A percentile compares a stretch with the other conserved stretches of the same genome.
phyloP scores from a whole-genome alignment of 2,113 vertebrate species.

The Phylloscopus trochilus region DNA sequence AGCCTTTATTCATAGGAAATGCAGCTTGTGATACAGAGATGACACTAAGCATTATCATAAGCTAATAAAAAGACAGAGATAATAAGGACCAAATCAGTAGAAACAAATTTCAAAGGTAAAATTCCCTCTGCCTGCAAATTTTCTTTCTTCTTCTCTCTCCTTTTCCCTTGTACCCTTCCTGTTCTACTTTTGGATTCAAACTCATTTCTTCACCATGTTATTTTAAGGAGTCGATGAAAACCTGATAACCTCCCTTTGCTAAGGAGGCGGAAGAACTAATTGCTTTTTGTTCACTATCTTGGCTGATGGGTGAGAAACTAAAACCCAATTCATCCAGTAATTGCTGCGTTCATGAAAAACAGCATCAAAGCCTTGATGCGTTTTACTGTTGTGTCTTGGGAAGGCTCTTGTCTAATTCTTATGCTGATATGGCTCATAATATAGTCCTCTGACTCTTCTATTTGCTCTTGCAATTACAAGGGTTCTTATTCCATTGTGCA shows the following conservation, averaged over 20 bases:
- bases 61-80: slow-evolving; percentile 21
- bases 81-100: slow-evolving; percentile 26
- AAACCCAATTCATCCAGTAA: slow-evolving; percentile 75
- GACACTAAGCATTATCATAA: slow-evolving; percentile 30
- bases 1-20: slow-evolving; percentile 28
- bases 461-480: slow-evolving; percentile 75
- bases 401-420: slow-evolving; percentile 69
- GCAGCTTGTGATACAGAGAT: not conserved
- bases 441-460: slow-evolving; percentile 70
- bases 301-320: slow-evolving; percentile 72
- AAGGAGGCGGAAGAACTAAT: slow-evolving; percentile 69
- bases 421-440: slow-evolving; percentile 72
- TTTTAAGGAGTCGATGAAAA: slow-evolving; percentile 68
- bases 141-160: not conserved
- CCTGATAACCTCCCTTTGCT: slow-evolving; percentile 62
- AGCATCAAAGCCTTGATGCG: slow-evolving; percentile 61
- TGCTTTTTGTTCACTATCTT: slow-evolving; percentile 73
- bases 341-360: slow-evolving; percentile 73
- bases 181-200: slow-evolving; percentile 36
- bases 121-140: not conserved
- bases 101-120: slow-evolving; percentile 45
- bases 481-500: slow-evolving; percentile 72
- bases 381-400: slow-evolving; percentile 69
- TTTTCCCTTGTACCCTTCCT: not conserved
- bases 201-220: slow-evolving; percentile 58